phyloP scores from a whole-genome alignment of 2,113 vertebrate genomes.

The Carassius auratus region DNA sequence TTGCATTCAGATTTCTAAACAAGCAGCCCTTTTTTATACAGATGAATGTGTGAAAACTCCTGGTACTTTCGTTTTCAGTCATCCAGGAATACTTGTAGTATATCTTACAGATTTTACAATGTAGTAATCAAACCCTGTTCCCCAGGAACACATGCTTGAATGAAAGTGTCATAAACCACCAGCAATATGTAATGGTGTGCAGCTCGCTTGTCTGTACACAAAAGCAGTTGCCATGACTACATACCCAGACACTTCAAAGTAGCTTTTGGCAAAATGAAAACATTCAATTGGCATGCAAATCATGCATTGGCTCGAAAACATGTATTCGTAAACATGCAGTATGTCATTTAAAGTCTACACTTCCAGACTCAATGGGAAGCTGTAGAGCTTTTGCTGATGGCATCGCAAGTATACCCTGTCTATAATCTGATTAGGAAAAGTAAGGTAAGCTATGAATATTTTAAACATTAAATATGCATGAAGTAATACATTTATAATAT shows the following conservation, averaged over 20 bases:
- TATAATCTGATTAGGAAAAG: neutral
- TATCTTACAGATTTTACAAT: neutral
- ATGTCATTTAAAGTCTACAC: conserved; percentile 25
- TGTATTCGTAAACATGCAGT: neutral
- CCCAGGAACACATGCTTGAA: neutral
- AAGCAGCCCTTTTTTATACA: neutral
- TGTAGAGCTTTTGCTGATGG: neutral
- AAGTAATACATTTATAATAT: neutral
- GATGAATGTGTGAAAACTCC: neutral
- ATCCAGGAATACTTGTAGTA: neutral
- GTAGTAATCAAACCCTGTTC: neutral
- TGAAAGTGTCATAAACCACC: neutral
- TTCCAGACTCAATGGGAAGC: conserved; percentile 3
- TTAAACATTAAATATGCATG: neutral
- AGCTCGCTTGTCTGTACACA: conserved; percentile 4
- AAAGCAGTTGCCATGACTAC: conserved; percentile 30
- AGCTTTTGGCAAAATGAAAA: neutral
- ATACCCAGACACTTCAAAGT: neutral
- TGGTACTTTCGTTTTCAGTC: neutral
- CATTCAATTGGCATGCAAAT: conserved; percentile 29
- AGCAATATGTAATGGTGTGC: neutral
- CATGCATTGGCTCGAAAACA: neutral
- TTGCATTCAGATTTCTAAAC: neutral
- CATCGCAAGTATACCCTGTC: neutral
- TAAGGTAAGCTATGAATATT: too few relatives aligned